Evolutionary conservation across 1,140 invertebrate genomes (phyloP), one percentile per base, ranked within the genome.

Genomic region (Carcinoscorpius rotundicauda): DNA sequence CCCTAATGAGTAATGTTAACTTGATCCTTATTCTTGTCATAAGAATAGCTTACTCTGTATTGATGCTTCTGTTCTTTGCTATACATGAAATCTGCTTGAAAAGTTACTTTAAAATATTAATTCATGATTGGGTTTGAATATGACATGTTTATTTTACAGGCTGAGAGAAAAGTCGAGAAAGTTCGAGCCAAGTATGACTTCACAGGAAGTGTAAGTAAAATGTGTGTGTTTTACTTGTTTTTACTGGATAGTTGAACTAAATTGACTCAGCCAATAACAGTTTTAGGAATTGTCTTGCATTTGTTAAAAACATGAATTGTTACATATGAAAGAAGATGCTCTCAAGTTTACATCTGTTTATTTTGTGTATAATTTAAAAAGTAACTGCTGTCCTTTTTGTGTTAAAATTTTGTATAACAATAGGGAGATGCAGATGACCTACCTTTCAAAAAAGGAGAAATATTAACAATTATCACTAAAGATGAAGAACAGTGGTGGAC

Each of bases 401-500:
- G 56, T 58, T 53, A 60, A 6, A 29, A 60, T 51, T 58, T 53
- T 58, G 29, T 29, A 29, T 29, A 29, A 29, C 29, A 29, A 66
- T 48, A 78, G 5, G 75, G 94, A 85, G 94, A 96, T 78, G 85
- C 85, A 60, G 94, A 98, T 74, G 96, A 98, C 79, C 82, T 98
- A 66, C 91, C 92, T 5, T 98, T 98, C 79, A 87, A 86, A 71
- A 91, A 89, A 80, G 93, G 93, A 50, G 95, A 98, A 76, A 84
- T 94, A 70, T 79, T 98, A 66, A 91, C 88, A 56, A 83, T 98
- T 63, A 84, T 98, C 64, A 87, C 87, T 64, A 93, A 96, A 76
- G 93, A 98, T 76, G 95, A 98, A 79, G 91, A 94, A 60, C 88
- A 93, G 73, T 97, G 93, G 93, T 97, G 93, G 93, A 93, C 91